Base-by-base conservation (phyloP, 2,888 invertebrate genomes). In the Drepanosiphum platanoidis region DNA sequence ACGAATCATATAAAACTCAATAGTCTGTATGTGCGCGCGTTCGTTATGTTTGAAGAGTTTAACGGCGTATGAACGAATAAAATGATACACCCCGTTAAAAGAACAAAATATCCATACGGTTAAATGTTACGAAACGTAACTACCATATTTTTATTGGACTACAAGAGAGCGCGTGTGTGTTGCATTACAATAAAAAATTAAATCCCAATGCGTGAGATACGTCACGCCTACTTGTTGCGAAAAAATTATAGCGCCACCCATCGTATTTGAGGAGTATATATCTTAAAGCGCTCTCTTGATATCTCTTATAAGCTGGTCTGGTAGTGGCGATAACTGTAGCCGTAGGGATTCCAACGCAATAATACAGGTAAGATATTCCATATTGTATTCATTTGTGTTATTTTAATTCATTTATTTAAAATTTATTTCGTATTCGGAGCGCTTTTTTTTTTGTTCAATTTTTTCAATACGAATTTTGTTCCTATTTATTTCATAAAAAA, bases 221-320 rank as follows among this genome's bases (percentile, higher is more conserved):
- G 84, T 84, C 75, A 84, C 84, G 84, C 84, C 84, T 84, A 84
- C 84, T 84, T 77, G 83, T 84, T 84, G 75, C 75, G 30, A 75
- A 84, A 77, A 75, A 68, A 64, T 68, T 77, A 75, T 30, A 77
- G 84, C 84, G 66, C 84, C 84, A 84, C 84, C 84, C 84, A 75
- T 77, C 66, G 32, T 52, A 75, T 75, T 77, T 66, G 22, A 36
- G 30, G 36, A 39, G 83, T 83, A 75, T 84, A 84, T 84, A 84
- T 84, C 68, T 77, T 77, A 77, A 84, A 77, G 84, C 84, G 84
- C 84, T 84, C 77, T 68, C 84, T 77, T 32, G 77, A 34, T 52
- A 66, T 52, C 46, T 46, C 36, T 77, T 84, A 84, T 30, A 84
- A 84, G 84, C 77, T 58, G 74, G 36, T 68, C 52, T 66, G 77